Base-by-base conservation (phyloP, 1,140 invertebrate species). In the Pachypeltis micranthus region DNA sequence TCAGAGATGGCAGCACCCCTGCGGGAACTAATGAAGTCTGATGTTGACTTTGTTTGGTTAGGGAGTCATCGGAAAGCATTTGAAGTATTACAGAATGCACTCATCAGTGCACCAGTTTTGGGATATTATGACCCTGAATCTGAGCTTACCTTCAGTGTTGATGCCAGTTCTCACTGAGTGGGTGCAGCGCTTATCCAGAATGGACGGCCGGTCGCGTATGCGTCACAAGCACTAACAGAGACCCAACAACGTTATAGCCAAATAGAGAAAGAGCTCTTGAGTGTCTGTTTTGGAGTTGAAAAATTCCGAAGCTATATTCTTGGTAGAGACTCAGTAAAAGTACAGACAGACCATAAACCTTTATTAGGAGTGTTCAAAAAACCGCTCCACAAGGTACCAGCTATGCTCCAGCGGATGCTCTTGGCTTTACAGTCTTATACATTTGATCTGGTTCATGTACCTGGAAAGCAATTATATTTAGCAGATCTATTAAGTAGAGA, bases 341-440 rank as follows among this genome's bases (percentile, higher is more conserved):
- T 74, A 3, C 70, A 77, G 68, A 73, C 68, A 21, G 75, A 77
- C 66, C 75, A 77, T 72, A 58, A 58, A 26, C 56, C 56, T 7
- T 16, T 58, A 39, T 39, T 39, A 39, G 31, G 31, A 39, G 7
- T 78, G 29, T 74, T 75, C 26, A 71, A 72, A 26, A 76, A 77
- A 67, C 64, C 71, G n/a, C 31, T 79, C 25, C 63, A 70, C 24
- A 69, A 71, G 61, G 69, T 71, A 27, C 73, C 75, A 21, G 63
- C 66, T 1, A 65, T 73, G 64, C 59, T 76, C 19, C 75, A 77
- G 63, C 65, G 72, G 63, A 71, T 78, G 64, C 64, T 73, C 61
- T 62, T 78, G 7, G 67, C 66, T 57, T 58, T 76, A 44, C 72
- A 73, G 60, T 55, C 66, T 59, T 77, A 73, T 71, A 69, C 76